Evolutionary conservation across 2,797 vertebrate genomes (phyloP).

Genomic region (Manis pentadactyla): DNA sequence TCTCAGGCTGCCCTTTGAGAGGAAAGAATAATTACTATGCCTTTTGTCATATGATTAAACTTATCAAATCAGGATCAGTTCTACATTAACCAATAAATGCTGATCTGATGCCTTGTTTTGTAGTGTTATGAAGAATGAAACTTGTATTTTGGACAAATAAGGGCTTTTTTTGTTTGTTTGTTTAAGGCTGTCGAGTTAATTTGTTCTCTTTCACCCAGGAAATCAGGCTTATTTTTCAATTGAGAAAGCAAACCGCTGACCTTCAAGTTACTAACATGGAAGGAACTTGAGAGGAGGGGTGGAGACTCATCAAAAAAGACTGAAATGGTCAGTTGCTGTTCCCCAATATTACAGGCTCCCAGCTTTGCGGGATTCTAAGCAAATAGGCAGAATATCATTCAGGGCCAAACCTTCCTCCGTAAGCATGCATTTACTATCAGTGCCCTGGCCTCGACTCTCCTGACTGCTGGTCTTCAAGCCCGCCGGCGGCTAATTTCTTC

Average conservation of each 20-base stretch:
- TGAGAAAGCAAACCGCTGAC: neutral
- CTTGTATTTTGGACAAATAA: conserved; percentile 26
- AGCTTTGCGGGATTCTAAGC: conserved; percentile 10
- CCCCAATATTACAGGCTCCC: neutral
- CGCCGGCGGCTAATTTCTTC: neutral
- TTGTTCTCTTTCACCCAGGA: neutral
- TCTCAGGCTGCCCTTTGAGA: conserved; percentile 9
- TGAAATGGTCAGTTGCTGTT: neutral
- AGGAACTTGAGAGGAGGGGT: neutral
- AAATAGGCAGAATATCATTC: conserved; percentile 20
- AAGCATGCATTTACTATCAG: neutral
- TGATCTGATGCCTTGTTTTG: conserved; percentile 23
- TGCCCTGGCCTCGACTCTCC: neutral
- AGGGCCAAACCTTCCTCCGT: neutral
- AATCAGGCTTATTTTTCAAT: neutral
- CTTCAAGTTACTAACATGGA: neutral
- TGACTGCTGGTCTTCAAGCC: neutral
- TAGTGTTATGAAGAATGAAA: neutral
- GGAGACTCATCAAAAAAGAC: neutral
- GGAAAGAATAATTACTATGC: neutral
- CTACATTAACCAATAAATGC: conserved; percentile 43
- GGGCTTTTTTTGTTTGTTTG: neutral
- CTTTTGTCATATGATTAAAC: conserved; percentile 44
- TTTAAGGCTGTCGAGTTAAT: neutral
- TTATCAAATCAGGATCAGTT: conserved; percentile 69